phyloP scores from a whole-genome alignment of 2,113 vertebrate genomes.

The Polyodon spathula region DNA sequence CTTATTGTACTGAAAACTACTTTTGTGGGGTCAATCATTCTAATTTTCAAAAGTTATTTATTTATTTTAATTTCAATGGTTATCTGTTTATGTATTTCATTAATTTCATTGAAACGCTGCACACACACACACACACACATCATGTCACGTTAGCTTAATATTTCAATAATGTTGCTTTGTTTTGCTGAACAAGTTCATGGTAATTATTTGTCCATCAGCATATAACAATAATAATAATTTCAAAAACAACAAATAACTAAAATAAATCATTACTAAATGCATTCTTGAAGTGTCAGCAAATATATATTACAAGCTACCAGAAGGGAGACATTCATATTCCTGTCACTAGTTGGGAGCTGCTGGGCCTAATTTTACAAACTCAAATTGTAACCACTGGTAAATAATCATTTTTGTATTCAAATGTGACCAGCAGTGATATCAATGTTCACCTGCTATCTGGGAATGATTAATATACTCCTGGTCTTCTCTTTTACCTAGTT shows the following conservation, averaged over 20 bases:
- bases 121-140: no score
- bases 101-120: no score
- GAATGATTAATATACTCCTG: not conserved
- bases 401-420: not conserved
- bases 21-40: no score
- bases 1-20: no score
- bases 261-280: not conserved
- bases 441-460: not conserved
- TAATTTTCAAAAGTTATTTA: no score
- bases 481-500: no score
- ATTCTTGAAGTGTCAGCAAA: not conserved
- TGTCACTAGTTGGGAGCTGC: not conserved
- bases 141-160: not conserved
- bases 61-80: no score
- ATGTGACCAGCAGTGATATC: constrained; percentile 1
- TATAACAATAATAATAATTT: not conserved
- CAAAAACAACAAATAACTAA: not conserved
- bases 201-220: constrained; percentile 1
- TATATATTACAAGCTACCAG: not conserved
- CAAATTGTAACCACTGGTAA: not conserved
- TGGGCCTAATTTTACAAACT: not conserved
- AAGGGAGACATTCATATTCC: not conserved
- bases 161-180: not conserved
- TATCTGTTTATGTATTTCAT: no score
- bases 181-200: not conserved